Base-by-base conservation (phyloP, 2,888 invertebrate species). In the Aethes cnicana region DNA sequence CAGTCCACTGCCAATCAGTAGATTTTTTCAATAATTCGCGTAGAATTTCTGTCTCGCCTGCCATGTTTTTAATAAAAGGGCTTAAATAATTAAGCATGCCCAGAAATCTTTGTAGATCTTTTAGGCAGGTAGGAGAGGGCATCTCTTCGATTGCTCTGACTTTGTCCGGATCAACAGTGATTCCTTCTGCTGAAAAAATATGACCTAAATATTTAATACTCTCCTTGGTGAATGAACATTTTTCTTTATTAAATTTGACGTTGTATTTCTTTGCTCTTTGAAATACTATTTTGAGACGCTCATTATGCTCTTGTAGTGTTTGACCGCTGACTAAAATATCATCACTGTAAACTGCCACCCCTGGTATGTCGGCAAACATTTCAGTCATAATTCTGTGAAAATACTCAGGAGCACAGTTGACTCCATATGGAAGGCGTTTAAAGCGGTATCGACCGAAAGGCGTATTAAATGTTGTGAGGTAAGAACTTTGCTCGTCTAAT, bases 381-480 rank as follows among this genome's bases (percentile, higher is more conserved):
- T 59, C 53, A 30, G 35, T 52, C 57, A 59, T 58, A n/a, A 42
- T 37, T 32, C 47, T 43, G 18, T 61, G 55, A 50, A 61, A 58
- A 20, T 44, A 47, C 12, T n/a, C n/a, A n/a, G n/a, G n/a, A n/a
- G n/a, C n/a, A n/a, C n/a, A n/a, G n/a, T n/a, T n/a, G n/a, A n/a
- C 57, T 55, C 57, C 61, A 56, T 53, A 58, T 11, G 57, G 54
- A 7, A 61, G 20, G 1, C 57, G 32, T 42, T 41, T 42, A 44
- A 58, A 58, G 1, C 58, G 28, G 20, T 60, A 61, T 12, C 57
- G 28, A 4, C 60, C 60, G 47, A 53, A 52, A 0, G 58, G 54
- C 25, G 57, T 54, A 20, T 54, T 48, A 18, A 59, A 61, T 1
- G 54, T 57, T 32, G 39, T 16, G 8, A 32, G 16, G 8, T 32